A percentile compares a stretch with the other conserved stretches of the same genome.
These are phyloP conservation scores for Phalacrocorax pelagicus DNA, from an alignment of 2,113 vertebrate species.

Conservation along the genomic window DNA sequence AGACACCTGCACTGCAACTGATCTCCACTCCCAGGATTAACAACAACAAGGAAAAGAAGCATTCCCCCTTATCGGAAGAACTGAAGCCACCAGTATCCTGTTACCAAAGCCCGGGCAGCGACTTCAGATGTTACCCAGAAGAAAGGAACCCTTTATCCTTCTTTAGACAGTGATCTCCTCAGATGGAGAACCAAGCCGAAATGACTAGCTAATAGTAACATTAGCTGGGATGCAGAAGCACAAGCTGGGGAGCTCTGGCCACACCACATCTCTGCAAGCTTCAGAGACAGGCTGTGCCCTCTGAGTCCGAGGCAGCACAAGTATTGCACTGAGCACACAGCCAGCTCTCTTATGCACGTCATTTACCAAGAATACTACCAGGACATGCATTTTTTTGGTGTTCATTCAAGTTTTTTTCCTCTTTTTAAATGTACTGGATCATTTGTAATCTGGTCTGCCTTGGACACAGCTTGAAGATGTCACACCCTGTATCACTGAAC, in stretches of 20 bases:
- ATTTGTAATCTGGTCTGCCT: neutral
- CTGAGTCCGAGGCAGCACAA: neutral
- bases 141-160: constrained; percentile 81
- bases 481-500: neutral
- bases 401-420: neutral
- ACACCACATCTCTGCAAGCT: neutral
- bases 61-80: constrained; percentile 70
- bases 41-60: constrained; percentile 51
- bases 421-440: neutral
- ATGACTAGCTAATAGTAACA: constrained; percentile 66
- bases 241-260: constrained; percentile 58
- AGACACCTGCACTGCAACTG: constrained; percentile 88
- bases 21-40: constrained; percentile 75
- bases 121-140: constrained; percentile 78
- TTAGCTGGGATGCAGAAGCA: constrained; percentile 59
- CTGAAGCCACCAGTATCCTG: constrained; percentile 65
- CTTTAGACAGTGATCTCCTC: constrained; percentile 74
- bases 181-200: constrained; percentile 70
- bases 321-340: neutral
- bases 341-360: neutral
- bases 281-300: neutral
- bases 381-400: neutral
- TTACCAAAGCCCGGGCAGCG: constrained; percentile 78
- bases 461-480: neutral
- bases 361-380: neutral